Base-by-base conservation (phyloP, 2,113 vertebrate species). In the Semnopithecus entellus region DNA sequence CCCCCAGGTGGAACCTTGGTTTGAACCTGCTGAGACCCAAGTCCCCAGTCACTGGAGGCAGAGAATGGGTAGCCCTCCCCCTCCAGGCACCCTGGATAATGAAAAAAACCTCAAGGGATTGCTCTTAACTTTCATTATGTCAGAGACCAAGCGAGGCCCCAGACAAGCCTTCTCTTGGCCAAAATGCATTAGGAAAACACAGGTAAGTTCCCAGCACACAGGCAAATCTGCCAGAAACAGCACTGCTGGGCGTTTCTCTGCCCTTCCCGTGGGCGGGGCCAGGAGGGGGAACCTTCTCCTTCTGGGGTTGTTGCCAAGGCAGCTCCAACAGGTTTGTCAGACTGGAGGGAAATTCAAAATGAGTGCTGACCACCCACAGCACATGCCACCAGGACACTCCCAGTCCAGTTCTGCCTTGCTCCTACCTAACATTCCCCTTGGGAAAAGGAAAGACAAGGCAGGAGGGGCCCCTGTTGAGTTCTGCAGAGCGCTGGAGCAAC, bases 331-430 rank as follows among this genome's bases (percentile, higher is more conserved):
- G 64, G 85, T 32, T 64, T 40, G 17, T 40, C 45, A 40, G 64
- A 52, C 32, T 40, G 48, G 59, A 81, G 72, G 88, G 88, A 96
- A 92, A 91, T 68, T 92, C 66, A 40, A 92, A 94, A 88, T 35
- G 43, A 55, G 55, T 13, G 38, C 57, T 23, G 85, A 83, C 0
- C 0, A 7, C 61, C 40, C 45, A 66, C 2, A 55, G 93, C 81
- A 90, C 88, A 80, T 8, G 50, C 32, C 48, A 32, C 6, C 7
- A 0, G 35, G 73, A 66, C 13, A 10, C 27, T 9, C 16, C 6
- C 30, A 35, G 32, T 3, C 32, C 66, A 18, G 66, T 68, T 35
- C 55, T 35, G 73, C 78, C 78, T 66, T 22, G 79, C 45, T 81
- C 64, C 64, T 35, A 35, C 13, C 76, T 52, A 27, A 22, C 18